Evolutionary conservation across 2,113 vertebrate species (phyloP).

Genomic region (Oenanthe oenanthe): DNA sequence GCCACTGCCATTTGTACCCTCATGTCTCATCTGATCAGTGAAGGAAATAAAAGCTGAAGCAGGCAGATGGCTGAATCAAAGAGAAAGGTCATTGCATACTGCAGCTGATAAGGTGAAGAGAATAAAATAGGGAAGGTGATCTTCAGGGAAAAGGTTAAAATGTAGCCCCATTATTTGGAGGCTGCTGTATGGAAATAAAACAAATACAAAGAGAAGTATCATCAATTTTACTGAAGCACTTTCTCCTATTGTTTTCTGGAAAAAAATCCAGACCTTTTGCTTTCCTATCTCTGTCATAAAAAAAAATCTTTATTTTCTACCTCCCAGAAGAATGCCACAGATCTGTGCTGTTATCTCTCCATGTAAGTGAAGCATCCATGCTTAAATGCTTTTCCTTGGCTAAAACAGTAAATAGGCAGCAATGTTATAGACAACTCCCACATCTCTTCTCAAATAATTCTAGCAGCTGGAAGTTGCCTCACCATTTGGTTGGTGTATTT

Average conservation of each 20-base stretch:
- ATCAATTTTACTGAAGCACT: not conserved
- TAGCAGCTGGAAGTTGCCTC: not conserved
- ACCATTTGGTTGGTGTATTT: not conserved
- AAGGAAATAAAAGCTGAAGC: not conserved
- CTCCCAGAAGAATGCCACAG: not conserved
- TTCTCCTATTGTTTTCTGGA: not conserved
- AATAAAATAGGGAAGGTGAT: not conserved
- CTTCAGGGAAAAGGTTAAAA: slow-evolving; percentile 24
- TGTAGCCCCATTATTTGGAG: not conserved
- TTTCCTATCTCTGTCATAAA: not conserved
- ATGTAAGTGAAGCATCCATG: not conserved
- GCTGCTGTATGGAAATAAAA: not conserved
- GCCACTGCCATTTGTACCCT: not conserved
- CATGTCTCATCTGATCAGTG: not conserved
- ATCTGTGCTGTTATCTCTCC: not conserved
- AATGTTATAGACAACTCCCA: not conserved
- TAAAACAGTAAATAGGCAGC: not conserved
- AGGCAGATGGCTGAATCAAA: not conserved
- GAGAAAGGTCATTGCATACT: not conserved
- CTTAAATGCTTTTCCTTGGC: not conserved
- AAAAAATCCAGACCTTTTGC: not conserved
- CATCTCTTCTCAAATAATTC: not conserved
- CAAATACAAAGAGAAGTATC: not conserved
- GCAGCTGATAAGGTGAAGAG: not conserved
- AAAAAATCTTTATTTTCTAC: not conserved